Percentiles rank a stretch among this genome's conserved stretches.
Conservation (phyloP, 2,797 vertebrate genomes). For the Lates japonicus region DNA sequence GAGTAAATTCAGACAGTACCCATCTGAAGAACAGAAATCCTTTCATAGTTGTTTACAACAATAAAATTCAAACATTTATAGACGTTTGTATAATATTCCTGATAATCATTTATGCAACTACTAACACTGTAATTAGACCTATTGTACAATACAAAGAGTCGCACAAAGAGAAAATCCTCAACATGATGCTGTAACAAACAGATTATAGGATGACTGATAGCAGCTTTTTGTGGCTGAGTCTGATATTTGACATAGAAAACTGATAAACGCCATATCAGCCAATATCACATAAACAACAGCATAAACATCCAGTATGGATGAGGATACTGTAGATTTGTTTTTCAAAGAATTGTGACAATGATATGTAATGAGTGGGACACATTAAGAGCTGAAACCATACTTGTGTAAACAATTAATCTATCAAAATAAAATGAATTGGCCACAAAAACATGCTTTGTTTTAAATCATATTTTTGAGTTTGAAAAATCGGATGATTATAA, state of each 20-base stretch:
- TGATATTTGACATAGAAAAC: neutral
- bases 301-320: neutral
- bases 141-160: neutral
- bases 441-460: neutral
- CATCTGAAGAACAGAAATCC: neutral
- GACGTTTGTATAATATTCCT: conserved; percentile 4
- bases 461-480: neutral
- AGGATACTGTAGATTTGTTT: neutral
- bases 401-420: neutral
- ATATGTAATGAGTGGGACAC: neutral
- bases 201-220: neutral
- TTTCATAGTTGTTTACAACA: neutral
- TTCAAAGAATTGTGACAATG: neutral
- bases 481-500: too few relatives aligned
- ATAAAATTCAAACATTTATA: neutral
- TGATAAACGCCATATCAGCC: neutral
- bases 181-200: neutral
- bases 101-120: neutral
- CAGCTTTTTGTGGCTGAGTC: neutral
- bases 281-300: neutral
- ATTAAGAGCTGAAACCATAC: neutral
- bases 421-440: conserved; percentile 12
- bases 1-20: neutral
- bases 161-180: neutral
- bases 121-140: neutral